Percentiles rank a stretch among this genome's conserved stretches.
These are phyloP conservation scores for Hydroisotoma schaefferi DNA, from an alignment of 2,888 invertebrate species.

Conservation along the genomic window DNA sequence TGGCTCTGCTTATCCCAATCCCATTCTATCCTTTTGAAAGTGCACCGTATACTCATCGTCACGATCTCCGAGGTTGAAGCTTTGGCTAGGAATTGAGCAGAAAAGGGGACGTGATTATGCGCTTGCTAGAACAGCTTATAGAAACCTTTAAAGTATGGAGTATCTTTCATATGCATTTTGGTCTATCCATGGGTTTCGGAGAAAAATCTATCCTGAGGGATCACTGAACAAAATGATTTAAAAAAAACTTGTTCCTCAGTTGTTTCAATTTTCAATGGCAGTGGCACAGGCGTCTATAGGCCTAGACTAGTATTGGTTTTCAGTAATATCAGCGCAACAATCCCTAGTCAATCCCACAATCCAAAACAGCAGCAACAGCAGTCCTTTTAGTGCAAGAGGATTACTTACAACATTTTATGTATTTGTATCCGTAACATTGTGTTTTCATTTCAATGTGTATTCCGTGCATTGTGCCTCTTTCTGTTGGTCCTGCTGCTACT, in stretches of 20 bases:
- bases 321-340: no score
- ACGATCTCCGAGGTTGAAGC: constrained; percentile 1
- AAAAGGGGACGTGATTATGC: constrained; percentile 2
- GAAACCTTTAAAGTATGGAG: background rate
- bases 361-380: constrained; percentile 1
- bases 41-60: background rate
- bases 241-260: constrained; percentile 7
- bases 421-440: constrained; percentile 10
- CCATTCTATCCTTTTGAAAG: background rate
- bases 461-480: constrained; percentile 3
- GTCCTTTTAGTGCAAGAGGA: constrained; percentile 1
- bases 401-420: constrained; percentile 1
- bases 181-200: constrained; percentile 1
- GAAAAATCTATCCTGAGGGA: constrained; percentile 8
- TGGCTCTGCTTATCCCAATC: background rate
- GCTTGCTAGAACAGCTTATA: background rate
- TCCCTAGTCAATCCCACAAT: background rate
- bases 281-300: background rate
- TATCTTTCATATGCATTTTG: background rate
- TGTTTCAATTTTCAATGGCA: background rate
- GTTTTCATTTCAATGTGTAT: no score
- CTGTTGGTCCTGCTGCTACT: constrained; percentile 6
- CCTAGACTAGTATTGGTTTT: background rate
- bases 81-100: background rate
- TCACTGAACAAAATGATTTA: constrained; percentile 6